Evolutionary conservation across 1,140 invertebrate genomes (phyloP), one percentile per base, ranked within the genome.

Genomic region (Scylla paramamosain): DNA sequence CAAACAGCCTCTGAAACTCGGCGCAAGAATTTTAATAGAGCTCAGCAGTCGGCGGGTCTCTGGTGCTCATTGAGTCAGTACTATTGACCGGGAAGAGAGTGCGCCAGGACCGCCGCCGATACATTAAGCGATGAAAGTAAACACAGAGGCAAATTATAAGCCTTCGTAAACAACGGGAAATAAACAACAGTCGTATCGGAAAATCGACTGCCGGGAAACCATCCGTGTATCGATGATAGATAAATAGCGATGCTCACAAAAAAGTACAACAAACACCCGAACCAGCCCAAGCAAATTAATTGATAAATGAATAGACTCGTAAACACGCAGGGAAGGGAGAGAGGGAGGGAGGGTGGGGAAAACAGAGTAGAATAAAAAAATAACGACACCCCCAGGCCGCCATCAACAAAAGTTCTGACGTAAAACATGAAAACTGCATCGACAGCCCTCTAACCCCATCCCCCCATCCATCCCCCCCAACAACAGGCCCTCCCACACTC

Each of bases 401-500:
- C 67, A 77, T 77, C 67, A 77, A 77, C 67, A 77, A 77, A 77
- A 77, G 67, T 77, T 77, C 67, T 77, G n/a, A 77, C 67, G 25
- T 77, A 77, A 77, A 77, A 77, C 67, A 77, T 77, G 67, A 77
- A 77, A 77, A 77, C 67, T 77, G 67, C 67, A 77, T 77, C 67
- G 67, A 77, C 52, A 77, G 20, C 67, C 67, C 67, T n/a, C 67
- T n/a, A 25, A 7, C 67, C 67, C n/a, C 67, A 12, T n/a, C 67
- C 67, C n/a, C 67, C 67, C 4, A 10, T 25, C 59, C 59, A 20
- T 16, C 59, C 20, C 8, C 59, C 20, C 59, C 59, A 10, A 48
- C 4, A 48, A 14, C 46, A 48, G 14, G 6, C 46, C 52, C 52
- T 20, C 16, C 52, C 52, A 59, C 52, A 12, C 52, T 20, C 52